Evolutionary conservation across 2,888 invertebrate species (phyloP).

Genomic region (Drepana falcataria): DNA sequence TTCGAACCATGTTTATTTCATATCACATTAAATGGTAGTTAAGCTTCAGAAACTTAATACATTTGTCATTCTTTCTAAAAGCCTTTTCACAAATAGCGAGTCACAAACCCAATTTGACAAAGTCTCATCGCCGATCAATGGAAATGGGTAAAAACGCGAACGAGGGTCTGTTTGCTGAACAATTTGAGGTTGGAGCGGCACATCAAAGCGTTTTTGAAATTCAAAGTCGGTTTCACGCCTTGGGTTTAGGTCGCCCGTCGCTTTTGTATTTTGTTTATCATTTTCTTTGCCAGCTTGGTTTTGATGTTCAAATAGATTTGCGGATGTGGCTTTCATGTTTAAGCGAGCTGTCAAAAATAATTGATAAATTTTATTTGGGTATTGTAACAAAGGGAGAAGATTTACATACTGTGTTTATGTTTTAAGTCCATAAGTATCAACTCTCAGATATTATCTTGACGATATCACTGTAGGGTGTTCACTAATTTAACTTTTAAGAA

Average conservation of each 20-base stretch:
- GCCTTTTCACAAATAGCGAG: not conserved
- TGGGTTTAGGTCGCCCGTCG: conserved; percentile 18
- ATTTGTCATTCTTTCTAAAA: not conserved
- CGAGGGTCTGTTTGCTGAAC: conserved; percentile 35
- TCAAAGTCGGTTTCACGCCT: conserved; percentile 37
- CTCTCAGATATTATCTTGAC: too few species aligned
- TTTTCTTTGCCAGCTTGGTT: conserved; percentile 18
- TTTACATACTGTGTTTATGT: too few species aligned
- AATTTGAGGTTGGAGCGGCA: conserved; percentile 35
- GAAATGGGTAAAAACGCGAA: conserved; percentile 21
- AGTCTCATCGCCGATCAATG: conserved; percentile 17
- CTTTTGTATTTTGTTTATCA: conserved; percentile 27
- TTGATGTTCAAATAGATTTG: conserved; percentile 11
- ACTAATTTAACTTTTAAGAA: too few species aligned
- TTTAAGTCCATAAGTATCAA: too few species aligned
- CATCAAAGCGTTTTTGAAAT: conserved; percentile 45
- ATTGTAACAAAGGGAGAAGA: conserved; percentile 11
- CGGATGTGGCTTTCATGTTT: conserved; percentile 6
- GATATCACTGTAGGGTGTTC: too few species aligned
- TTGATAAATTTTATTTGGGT: conserved; percentile 9
- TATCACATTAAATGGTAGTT: not conserved
- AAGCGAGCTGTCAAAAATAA: not conserved
- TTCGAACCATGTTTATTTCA: too few species aligned
- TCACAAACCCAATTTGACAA: not conserved
- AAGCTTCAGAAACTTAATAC: not conserved